Evolutionary conservation across 2,888 invertebrate genomes (phyloP).

Genomic region (Netelia melanura): DNA sequence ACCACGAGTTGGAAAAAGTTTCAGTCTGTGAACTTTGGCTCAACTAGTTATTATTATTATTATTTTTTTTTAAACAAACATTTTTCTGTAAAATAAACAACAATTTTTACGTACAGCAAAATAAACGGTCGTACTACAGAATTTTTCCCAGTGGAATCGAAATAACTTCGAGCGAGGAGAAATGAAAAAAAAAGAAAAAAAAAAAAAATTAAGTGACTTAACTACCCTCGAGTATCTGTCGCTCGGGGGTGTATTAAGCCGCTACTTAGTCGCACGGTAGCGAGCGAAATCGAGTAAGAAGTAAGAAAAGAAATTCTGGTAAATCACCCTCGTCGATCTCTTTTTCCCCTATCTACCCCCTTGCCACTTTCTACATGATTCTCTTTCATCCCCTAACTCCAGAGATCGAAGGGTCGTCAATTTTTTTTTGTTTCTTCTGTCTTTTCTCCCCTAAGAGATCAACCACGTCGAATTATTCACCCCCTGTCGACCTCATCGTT

Average conservation of each 20-base stretch:
- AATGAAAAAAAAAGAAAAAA: not conserved
- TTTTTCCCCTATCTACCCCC: constrained; percentile 4
- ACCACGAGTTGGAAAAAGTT: too few species aligned
- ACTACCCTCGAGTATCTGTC: constrained; percentile 8
- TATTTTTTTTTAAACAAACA: too few species aligned
- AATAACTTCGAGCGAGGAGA: not conserved
- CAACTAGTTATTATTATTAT: too few species aligned
- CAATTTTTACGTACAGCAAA: not conserved
- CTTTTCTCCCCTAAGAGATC: not conserved
- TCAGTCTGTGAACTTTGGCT: too few species aligned
- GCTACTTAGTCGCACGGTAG: constrained; percentile 2
- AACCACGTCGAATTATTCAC: constrained; percentile 42
- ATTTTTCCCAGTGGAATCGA: not conserved
- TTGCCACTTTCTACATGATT: not conserved
- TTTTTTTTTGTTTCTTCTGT: constrained; percentile 11
- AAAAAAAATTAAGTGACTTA: not conserved
- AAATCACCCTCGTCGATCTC: constrained; percentile 7
- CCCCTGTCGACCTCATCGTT: constrained; percentile 35
- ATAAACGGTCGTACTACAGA: not conserved
- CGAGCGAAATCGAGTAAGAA: not conserved
- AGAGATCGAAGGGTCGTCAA: constrained; percentile 26
- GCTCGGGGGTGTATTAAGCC: constrained; percentile 7
- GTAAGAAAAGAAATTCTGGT: constrained; percentile 11
- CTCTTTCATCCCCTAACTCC: not conserved
- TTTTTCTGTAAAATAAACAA: not conserved